Percentiles rank a stretch among this genome's conserved stretches.
phyloP scores from a whole-genome alignment of 1,140 invertebrate genomes.

The Neodiprion virginianus region DNA sequence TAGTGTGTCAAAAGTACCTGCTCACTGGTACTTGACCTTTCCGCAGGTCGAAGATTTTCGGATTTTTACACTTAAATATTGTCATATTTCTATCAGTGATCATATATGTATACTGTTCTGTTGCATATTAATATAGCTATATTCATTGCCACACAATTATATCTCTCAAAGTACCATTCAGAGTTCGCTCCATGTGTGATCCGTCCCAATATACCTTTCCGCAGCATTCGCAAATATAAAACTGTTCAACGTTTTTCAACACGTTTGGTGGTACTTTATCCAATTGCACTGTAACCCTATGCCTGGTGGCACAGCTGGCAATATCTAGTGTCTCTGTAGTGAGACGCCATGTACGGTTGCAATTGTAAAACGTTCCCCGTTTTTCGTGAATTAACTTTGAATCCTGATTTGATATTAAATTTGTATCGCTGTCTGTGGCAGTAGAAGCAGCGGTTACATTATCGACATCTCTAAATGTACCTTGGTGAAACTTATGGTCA shows the following conservation, averaged over 20 bases:
- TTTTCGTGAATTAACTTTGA: conserved; percentile 48
- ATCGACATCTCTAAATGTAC: neutral
- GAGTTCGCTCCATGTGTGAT: conserved; percentile 61
- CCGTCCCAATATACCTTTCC: conserved; percentile 75
- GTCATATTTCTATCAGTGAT: no score
- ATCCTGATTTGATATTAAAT: conserved; percentile 30
- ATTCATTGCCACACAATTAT: conserved; percentile 40
- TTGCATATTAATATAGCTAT: neutral
- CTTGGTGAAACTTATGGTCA: neutral
- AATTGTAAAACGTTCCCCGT: conserved; percentile 44
- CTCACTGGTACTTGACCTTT: no score
- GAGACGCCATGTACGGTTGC: conserved; percentile 45
- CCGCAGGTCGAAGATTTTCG: no score
- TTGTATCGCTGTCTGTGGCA: conserved; percentile 7
- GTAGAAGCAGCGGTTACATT: conserved; percentile 25
- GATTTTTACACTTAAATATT: no score
- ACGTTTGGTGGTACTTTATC: conserved; percentile 59
- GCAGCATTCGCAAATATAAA: conserved; percentile 70
- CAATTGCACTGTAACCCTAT: conserved; percentile 60
- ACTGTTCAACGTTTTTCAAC: conserved; percentile 59
- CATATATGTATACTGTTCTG: no score
- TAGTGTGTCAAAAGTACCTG: no score
- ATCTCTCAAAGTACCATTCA: conserved; percentile 50
- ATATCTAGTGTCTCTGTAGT: conserved; percentile 49
- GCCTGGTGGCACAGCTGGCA: conserved; percentile 50